Evolutionary conservation across 2,888 invertebrate genomes (phyloP), one percentile per base, ranked within the genome.

Genomic region (Eupithecia centaureata): DNA sequence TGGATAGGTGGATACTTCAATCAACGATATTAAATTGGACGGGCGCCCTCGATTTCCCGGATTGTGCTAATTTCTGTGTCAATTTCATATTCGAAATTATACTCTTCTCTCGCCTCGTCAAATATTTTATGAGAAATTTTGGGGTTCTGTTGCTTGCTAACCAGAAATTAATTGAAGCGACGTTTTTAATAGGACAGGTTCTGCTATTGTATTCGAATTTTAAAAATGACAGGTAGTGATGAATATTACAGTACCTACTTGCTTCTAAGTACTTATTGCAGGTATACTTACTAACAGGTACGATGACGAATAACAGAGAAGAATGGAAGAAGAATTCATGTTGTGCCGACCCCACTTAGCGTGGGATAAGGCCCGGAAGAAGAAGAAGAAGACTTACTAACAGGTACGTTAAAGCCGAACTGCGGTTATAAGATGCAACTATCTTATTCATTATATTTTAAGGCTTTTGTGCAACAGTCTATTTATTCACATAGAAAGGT

Each of bases 61-160:
- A 67, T 67, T 65, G 64, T 63, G 56, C 60, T 68, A 65, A 70
- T 70, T 67, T 65, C 60, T 68, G 65, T 60, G 67, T 61, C 62
- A 65, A 59, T 70, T 70, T 56, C 28, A 57, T 57, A 27, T 42
- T 54, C 33, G 64, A 64, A 62, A 67, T 64, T 59, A 67, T 56
- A 62, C 67, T 61, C 27, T 59, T 59, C 51, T 38, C 35, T 60
- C 63, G 52, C 33, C 61, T 51, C 51, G 67, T 32, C 59, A 63
- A 63, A 67, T 67, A 47, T 47, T 47, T 63, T 60, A 67, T 63
- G 54, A 60, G 32, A 25, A 4, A 27, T 25, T 54, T 63, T 60
- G 13, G 67, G 15, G 42, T 60, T 60, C 63, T 52, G 42, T 54
- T 28, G 10, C 15, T 25, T 52, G 28, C 30, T 60, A 1, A 7